Conservation (phyloP, 2,113 vertebrate genomes). For the Coregonus clupeaformis region DNA sequence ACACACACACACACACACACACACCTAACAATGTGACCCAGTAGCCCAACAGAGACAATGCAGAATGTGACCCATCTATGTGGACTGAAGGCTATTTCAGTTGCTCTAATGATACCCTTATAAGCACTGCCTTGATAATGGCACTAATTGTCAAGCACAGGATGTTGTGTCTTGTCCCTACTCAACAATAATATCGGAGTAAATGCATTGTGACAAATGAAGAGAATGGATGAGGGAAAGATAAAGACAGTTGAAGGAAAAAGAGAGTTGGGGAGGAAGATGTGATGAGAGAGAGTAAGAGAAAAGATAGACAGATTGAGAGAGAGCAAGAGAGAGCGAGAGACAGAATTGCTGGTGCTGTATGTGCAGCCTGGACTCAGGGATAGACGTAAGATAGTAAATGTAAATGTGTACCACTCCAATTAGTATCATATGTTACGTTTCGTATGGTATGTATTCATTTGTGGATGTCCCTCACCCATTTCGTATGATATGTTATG, state of each 20-base stretch:
- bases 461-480: no score
- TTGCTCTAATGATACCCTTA: conserved; percentile 24
- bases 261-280: not conserved
- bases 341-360: no score
- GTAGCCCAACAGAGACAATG: not conserved
- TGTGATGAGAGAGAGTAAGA: not conserved
- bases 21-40: not conserved
- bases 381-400: no score
- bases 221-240: not conserved
- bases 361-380: no score
- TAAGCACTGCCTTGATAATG: conserved; percentile 29
- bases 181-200: not conserved
- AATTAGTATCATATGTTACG: no score
- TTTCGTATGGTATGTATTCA: no score
- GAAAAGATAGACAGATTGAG: no score
- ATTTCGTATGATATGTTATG: no score
- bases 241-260: not conserved
- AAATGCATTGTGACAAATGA: not conserved
- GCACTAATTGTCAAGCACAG: conserved; percentile 29
- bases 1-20: not conserved
- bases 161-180: no score
- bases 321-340: not conserved
- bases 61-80: conserved; percentile 3
- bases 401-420: no score
- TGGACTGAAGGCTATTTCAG: conserved; percentile 29